These are phyloP conservation scores for Geodia barretti DNA, from an alignment of 37 sponge, comb jelly and placozoan genomes.

Conservation along the genomic window DNA sequence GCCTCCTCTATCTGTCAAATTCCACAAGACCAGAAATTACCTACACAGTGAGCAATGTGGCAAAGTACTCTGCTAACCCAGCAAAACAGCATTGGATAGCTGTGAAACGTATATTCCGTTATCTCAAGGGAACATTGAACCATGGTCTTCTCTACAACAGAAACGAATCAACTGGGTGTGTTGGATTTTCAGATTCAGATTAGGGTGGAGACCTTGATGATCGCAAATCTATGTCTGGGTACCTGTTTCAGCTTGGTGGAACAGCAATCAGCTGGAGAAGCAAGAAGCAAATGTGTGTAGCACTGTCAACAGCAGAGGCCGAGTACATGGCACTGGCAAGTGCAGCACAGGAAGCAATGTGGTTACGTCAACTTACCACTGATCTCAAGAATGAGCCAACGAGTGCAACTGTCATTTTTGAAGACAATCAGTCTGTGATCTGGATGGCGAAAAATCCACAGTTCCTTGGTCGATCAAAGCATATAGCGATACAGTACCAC, in stretches of 20 bases:
- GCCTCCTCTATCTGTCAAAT: slow-evolving; percentile 44
- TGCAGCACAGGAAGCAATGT: slow-evolving; percentile 60
- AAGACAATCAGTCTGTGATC: slow-evolving; percentile 53
- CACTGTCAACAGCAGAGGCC: slow-evolving; percentile 56
- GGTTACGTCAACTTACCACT: slow-evolving; percentile 44
- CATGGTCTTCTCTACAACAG: slow-evolving; percentile 19
- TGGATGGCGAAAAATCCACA: slow-evolving; percentile 37
- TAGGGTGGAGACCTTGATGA: slow-evolving; percentile 48
- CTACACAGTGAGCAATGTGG: slow-evolving; percentile 28
- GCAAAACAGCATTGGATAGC: slow-evolving; percentile 38
- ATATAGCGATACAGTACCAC: slow-evolving; percentile 34
- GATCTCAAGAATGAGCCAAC: slow-evolving; percentile 9
- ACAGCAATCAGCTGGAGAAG: slow-evolving; percentile 38
- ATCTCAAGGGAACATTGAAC: slow-evolving; percentile 34
- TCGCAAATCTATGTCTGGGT: no score
- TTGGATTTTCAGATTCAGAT: slow-evolving; percentile 62
- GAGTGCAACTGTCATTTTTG: slow-evolving; percentile 4
- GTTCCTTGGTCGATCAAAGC: no score
- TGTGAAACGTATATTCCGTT: slow-evolving; percentile 41
- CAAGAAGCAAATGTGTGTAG: slow-evolving; percentile 35
- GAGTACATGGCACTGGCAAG: slow-evolving; percentile 55
- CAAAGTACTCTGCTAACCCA: slow-evolving; percentile 28
- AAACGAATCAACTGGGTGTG: neutral
- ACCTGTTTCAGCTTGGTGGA: neutral
- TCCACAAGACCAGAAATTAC: slow-evolving; percentile 57